Percentiles rank a stretch among this genome's conserved stretches.
phyloP scores from a whole-genome alignment of 2,888 invertebrate genomes.

The Acronicta alni region DNA sequence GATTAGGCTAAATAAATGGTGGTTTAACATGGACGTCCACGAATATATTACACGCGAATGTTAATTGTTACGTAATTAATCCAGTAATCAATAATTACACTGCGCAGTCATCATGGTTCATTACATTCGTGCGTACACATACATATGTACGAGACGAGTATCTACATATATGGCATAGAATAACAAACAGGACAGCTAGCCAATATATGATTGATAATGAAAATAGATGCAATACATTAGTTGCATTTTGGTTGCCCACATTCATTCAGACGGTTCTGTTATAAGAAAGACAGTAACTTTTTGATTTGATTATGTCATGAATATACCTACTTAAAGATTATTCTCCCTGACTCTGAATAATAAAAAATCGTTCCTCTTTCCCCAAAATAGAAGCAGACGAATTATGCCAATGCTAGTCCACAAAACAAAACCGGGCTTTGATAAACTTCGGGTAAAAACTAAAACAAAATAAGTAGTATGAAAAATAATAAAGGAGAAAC shows the following conservation, averaged over 20 bases:
- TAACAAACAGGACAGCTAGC: no score
- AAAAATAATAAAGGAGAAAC: conserved; percentile 28
- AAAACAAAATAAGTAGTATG: conserved; percentile 27
- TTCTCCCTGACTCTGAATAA: no score
- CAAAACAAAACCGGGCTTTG: conserved; percentile 22
- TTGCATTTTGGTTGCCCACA: no score
- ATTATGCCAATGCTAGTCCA: conserved; percentile 15
- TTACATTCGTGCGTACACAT: neutral
- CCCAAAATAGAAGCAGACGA: conserved; percentile 15
- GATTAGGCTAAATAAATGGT: conserved; percentile 45
- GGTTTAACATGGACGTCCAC: conserved; percentile 42
- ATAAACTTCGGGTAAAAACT: conserved; percentile 17
- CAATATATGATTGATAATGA: no score
- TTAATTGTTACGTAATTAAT: conserved; percentile 46
- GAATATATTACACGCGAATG: conserved; percentile 46
- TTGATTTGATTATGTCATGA: neutral
- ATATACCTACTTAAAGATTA: no score
- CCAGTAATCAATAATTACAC: conserved; percentile 42
- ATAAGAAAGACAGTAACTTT: no score
- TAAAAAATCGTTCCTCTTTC: conserved; percentile 7
- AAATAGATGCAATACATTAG: no score
- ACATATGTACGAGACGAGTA: neutral
- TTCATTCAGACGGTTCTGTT: no score
- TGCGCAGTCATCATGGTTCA: conserved; percentile 32
- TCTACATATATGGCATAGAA: neutral